Evolutionary conservation across 2,113 vertebrate species (phyloP).

Genomic region (Raja brachyura): DNA sequence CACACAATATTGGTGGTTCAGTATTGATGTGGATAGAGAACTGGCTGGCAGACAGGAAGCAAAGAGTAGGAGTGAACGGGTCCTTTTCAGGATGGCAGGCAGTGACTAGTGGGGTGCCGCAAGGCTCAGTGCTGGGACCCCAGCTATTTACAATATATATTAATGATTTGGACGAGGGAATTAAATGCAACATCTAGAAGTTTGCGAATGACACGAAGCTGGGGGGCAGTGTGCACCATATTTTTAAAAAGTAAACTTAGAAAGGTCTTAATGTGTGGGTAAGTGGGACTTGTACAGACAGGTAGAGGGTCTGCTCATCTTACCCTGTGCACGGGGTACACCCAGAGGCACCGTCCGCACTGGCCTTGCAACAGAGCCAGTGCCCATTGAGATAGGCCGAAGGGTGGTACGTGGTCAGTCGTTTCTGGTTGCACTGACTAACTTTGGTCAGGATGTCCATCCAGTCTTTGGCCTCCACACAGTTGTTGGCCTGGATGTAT

Average conservation of each 20-base stretch:
- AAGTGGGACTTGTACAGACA: not conserved
- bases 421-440: slow-evolving; percentile 92
- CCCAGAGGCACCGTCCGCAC: slow-evolving; percentile 72
- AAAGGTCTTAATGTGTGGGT: not conserved
- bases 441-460: slow-evolving; percentile 96
- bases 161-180: no score
- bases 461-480: slow-evolving; percentile 95
- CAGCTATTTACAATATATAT: no score
- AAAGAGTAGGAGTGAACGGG: no score
- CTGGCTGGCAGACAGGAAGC: no score
- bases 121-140: no score
- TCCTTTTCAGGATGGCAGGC: no score
- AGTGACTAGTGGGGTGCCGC: no score
- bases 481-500: slow-evolving; percentile 98
- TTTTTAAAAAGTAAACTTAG: not conserved
- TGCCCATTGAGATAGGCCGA: slow-evolving; percentile 94
- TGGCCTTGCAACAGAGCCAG: slow-evolving; percentile 92
- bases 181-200: no score
- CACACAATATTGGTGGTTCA: no score
- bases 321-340: slow-evolving; percentile 93
- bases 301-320: slow-evolving; percentile 40
- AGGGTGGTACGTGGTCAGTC: slow-evolving; percentile 86
- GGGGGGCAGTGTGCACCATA: no score
- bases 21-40: no score
- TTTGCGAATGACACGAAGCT: no score